Base-by-base conservation (phyloP, 2,797 vertebrate genomes). In the Phrynocephalus forsythii region DNA sequence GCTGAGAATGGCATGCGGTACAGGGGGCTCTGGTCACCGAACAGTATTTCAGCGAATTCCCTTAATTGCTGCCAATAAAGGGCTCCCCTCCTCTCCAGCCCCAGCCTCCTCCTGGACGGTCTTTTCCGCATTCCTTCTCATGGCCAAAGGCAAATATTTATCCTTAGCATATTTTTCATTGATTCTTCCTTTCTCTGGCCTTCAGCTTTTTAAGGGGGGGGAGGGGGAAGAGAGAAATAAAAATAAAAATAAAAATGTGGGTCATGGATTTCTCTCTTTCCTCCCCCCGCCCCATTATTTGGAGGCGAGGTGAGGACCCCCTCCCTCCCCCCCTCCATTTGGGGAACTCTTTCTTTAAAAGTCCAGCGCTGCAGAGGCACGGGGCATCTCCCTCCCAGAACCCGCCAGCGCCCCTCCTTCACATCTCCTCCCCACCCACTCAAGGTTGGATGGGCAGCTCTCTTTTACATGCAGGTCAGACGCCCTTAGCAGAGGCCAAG, bases 401-500 rank as follows among this genome's bases (percentile, higher is more conserved):
- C 20, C 18, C 2, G 0, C 44, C 1, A 26, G 2, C 86, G 6
- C 76, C 1, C 9, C 52, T 50, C 6, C 48, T n/a, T 30, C 63
- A 26, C 3, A 48, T 66, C n/a, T 8, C 18, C 20, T 11, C 75
- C 28, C 48, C 8, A 75, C 44, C 28, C 75, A 33, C 6, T 22
- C 13, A 67, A 69, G 91, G 92, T 90, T 89, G 83, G 56, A 91
- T 76, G 94, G 95, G 94, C 96, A 95, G 95, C 86, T 87, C 94
- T 95, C 91, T 95, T 97, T 95, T 96, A 95, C 94, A 91, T 93
- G 94, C 73, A 86, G 93, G 95, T 96, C 96, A 96, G 96, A 97
- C 96, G 80, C 94, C 96, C 60, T 18, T 63, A 96, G 96, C 97
- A 91, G 97, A 98, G 98, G 98, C 98, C 98, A 99, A 99, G 98